Evolutionary conservation across 2,113 vertebrate genomes (phyloP), one percentile per base, ranked within the genome.

Genomic region (Cyrtonyx montezumae): DNA sequence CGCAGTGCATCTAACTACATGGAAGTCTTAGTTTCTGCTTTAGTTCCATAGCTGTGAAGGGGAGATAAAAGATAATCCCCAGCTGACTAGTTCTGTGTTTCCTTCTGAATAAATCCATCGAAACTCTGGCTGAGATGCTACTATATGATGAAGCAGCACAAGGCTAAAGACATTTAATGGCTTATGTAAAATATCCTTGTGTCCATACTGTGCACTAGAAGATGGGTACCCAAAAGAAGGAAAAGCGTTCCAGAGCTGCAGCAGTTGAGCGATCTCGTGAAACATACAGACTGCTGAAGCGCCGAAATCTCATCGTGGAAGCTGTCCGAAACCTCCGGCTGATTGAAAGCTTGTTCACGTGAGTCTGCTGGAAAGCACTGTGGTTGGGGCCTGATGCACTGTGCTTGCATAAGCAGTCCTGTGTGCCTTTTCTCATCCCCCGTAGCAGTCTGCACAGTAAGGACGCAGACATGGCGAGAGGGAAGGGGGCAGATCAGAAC

Each of bases 281-380:
- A 95, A 99, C 99, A 0, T 99, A 99, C 91, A 97, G 99, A 11
- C 97, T 99, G 58, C 95, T 99, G 65, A 99, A 98, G 66, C 98
- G 99, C 82, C 98, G 98, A 74, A 99, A 99, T 67, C 96, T 99
- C 87, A 99, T 99, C 28, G 97, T 99, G 6, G 99, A 99, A 88
- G 97, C 99, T 0, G 98, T 99, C 61, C 96, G 96, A 58, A 99
- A 96, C 97, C 96, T 98, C 26, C 98, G 98, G 93, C 93, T 99
- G 20, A 98, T 99, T 5, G 99, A 99, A 84, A 99, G 98, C 69
- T 94, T 99, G 40, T 99, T 98, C 97, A 98, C 97, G 99, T 99
- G 94, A 99, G 99, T 78, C 28, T 36, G 1, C 2, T 28, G 22
- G 13, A 17, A 16, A 12, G 13, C 46, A 7, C 36, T 0, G 0